Base-by-base conservation (phyloP, 2,888 invertebrate species). In the Hyles lineata region DNA sequence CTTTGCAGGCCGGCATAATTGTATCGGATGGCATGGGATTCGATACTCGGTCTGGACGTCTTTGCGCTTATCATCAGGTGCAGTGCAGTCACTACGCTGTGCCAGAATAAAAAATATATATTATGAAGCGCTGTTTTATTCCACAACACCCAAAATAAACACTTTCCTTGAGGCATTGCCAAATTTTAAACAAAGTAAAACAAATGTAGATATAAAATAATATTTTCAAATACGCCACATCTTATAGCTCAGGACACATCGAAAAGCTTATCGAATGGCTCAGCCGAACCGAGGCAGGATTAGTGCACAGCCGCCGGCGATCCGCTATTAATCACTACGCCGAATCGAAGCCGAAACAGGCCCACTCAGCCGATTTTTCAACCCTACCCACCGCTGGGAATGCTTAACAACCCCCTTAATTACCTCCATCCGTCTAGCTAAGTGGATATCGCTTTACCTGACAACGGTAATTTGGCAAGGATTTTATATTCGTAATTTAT, bases 281-380 rank as follows among this genome's bases (percentile, higher is more conserved):
- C 69, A 70, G 72, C 72, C 59, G 29, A 52, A 70, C 60, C 59
- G 43, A 9, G 52, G 61, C 25, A 25, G 58, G 69, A 72, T 72
- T 72, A 72, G 69, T 59, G 43, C 35, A 67, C 58, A 60, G 70
- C 58, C 72, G 55, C 23, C 67, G 21, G 62, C 58, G 70, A 67
- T 50, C 60, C 70, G 58, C 70, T 58, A 72, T 72, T 72, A 72
- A 72, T 72, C 72, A 72, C 60, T 25, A 60, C 35, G 21, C 50
- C 69, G 69, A 72, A 72, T 69, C 72, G 59, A 69, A 72, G 69
- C 70, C 69, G 58, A 60, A 55, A 70, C 58, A 63, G 58, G 23
- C 63, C 63, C 23, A 25, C 23, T 32, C 70, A 55, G 60, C 43
- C 50, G 72, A 72, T 72, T 72, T 72, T 72, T 70, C 72, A 70